These are phyloP conservation scores for Lasioglossum morio DNA, from an alignment of 2,888 invertebrate species.

Conservation along the genomic window DNA sequence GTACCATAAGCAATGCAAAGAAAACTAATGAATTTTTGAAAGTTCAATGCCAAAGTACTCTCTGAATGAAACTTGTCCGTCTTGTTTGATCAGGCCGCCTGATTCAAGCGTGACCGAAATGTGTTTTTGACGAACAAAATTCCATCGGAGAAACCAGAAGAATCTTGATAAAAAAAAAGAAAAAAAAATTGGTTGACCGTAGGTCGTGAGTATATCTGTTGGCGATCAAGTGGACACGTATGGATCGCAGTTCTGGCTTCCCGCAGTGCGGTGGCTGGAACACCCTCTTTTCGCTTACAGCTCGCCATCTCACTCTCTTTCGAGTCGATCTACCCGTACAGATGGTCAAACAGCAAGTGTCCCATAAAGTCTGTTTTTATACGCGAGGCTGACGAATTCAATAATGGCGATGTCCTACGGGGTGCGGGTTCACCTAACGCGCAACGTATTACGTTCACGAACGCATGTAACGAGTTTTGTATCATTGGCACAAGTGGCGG, in stretches of 20 bases:
- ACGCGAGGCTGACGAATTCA: constrained; percentile 80
- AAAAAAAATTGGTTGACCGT: constrained; percentile 36
- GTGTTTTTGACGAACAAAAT: background rate
- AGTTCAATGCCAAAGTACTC: background rate
- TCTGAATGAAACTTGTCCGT: background rate
- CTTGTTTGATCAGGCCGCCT: background rate
- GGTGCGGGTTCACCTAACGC: constrained; percentile 61
- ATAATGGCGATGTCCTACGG: constrained; percentile 73
- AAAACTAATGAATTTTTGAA: background rate
- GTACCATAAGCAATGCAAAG: no score
- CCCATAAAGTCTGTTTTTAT: constrained; percentile 81
- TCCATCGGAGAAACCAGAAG: background rate
- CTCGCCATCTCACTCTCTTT: constrained; percentile 26
- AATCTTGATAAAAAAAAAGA: constrained; percentile 4
- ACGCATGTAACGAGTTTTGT: constrained; percentile 82
- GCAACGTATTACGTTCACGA: constrained; percentile 73
- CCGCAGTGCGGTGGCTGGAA: constrained; percentile 63
- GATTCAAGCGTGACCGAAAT: background rate
- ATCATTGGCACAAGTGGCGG: constrained; percentile 61
- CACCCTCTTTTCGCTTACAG: constrained; percentile 43
- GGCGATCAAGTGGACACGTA: constrained; percentile 49
- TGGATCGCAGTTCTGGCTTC: constrained; percentile 60
- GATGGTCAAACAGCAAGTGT: constrained; percentile 80
- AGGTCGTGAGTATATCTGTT: constrained; percentile 33
- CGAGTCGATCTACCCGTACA: constrained; percentile 65